These are phyloP conservation scores for Sebastes vulpes DNA, from an alignment of 2,797 vertebrate genomes.

Conservation along the genomic window DNA sequence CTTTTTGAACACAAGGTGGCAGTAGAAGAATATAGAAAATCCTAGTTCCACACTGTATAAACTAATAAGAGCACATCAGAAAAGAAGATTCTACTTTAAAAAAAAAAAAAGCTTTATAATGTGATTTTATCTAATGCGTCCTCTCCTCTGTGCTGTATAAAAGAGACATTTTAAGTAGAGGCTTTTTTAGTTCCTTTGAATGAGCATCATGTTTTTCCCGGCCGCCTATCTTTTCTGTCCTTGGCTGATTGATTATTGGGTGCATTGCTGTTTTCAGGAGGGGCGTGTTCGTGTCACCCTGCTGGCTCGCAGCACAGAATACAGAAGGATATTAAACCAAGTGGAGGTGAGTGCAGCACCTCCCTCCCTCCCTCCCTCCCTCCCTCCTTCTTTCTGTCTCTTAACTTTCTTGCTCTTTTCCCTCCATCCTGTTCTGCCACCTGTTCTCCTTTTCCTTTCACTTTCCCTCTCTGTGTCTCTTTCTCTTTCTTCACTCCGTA, in stretches of 20 bases:
- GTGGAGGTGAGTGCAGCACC: constrained; percentile 88
- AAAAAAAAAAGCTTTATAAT: neutral
- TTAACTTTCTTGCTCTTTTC: constrained; percentile 17
- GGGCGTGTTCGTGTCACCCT: constrained; percentile 95
- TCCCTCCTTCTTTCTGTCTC: neutral
- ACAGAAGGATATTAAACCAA: constrained; percentile 95
- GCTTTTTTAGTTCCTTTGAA: constrained; percentile 27
- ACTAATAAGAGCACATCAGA: constrained; percentile 3
- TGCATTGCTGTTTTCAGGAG: constrained; percentile 85
- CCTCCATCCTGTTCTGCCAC: neutral
- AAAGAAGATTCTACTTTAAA: neutral
- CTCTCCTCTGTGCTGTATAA: neutral
- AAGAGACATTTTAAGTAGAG: neutral
- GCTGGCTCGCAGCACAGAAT: constrained; percentile 94
- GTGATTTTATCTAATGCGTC: neutral
- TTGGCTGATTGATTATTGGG: constrained; percentile 73
- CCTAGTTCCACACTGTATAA: neutral
- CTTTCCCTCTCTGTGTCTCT: constrained; percentile 12
- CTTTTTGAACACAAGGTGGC: constrained; percentile 67
- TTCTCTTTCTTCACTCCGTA: constrained; percentile 22
- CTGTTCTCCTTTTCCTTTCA: constrained; percentile 20
- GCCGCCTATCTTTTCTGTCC: constrained; percentile 52
- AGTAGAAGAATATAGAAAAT: constrained; percentile 45
- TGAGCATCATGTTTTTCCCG: constrained; percentile 48
- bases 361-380: neutral